Base-by-base conservation (phyloP, 2,113 vertebrate species). In the Mionectes macconnelli region DNA sequence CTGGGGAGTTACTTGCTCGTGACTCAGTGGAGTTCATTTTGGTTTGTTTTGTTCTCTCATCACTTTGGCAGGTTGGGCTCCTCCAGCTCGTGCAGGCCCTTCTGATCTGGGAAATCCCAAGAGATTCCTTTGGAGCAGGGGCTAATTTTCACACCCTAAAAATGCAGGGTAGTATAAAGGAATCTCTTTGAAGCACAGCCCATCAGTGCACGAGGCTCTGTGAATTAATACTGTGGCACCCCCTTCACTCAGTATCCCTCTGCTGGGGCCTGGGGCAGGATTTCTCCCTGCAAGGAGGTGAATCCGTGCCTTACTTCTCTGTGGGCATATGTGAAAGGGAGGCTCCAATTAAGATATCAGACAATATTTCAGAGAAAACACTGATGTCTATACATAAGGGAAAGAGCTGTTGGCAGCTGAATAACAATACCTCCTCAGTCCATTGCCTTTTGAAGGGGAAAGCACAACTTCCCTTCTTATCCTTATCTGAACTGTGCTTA, bases 351-450 rank as follows among this genome's bases (percentile, higher is more conserved):
- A 97, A 96, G 95, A 95, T 88, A 96, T 96, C 93, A 90, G 92
- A 92, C 68, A 95, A 63, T 94, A 93, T 96, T 72, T 94, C 95
- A 90, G 87, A 87, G 72, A 78, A 89, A 96, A 96, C 75, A 79
- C 77, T 94, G 95, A 95, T 96, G 90, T 87, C 94, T 96, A 69
- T 96, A 91, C 91, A 94, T 96, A 73, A 93, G 96, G 96, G 96
- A 96, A 89, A 93, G 84, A 93, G 49, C 84, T 91, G 75, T 95
- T 95, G 91, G 95, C 96, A 96, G 93, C 91, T 95, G 95, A 95
- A 97, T 97, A 93, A 96, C 94, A 96, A 96, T 95, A 94, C 67
- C 89, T 96, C 78, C 82, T 96, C 95, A 97, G 91, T 94, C 94
- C 94, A 96, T 78, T 96, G 95, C 94, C 75, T 96, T 90, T 91